These are phyloP conservation scores for Brachyhypopomus gauderio DNA, from an alignment of 2,113 vertebrate species.

Conservation along the genomic window DNA sequence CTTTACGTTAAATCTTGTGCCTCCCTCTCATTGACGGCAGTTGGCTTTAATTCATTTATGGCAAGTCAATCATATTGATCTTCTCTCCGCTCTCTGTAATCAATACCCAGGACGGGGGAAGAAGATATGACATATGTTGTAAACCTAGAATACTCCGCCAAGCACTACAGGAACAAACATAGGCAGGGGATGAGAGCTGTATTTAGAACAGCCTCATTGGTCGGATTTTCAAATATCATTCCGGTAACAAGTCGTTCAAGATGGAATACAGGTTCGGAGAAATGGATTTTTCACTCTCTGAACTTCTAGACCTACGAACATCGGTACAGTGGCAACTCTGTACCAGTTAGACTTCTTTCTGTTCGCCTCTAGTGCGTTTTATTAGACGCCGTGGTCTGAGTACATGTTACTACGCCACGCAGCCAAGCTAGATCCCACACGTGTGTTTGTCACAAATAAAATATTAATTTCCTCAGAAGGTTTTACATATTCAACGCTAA, in stretches of 20 bases:
- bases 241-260: no score
- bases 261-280: background rate
- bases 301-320: background rate
- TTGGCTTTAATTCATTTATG: conserved; percentile 84
- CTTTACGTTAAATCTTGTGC: conserved; percentile 69
- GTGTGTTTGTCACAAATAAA: background rate
- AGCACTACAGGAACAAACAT: background rate
- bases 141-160: conserved; percentile 4
- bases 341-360: background rate
- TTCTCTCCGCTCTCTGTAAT: conserved; percentile 82
- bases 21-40: conserved; percentile 77
- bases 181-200: no score
- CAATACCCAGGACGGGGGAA: background rate
- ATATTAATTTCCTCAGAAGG: conserved; percentile 26
- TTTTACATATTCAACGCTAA: conserved; percentile 67
- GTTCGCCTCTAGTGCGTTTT: background rate
- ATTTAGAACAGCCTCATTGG: background rate
- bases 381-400: background rate
- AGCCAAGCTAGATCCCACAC: background rate
- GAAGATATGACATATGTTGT: conserved; percentile 21
- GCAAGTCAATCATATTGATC: conserved; percentile 88
- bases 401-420: background rate
- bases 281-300: background rate
- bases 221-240: background rate
- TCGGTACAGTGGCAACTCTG: background rate